Percentiles rank a stretch among this genome's conserved stretches.
These are phyloP conservation scores for Aphidius colemani DNA, from an alignment of 2,888 invertebrate species.

Conservation along the genomic window DNA sequence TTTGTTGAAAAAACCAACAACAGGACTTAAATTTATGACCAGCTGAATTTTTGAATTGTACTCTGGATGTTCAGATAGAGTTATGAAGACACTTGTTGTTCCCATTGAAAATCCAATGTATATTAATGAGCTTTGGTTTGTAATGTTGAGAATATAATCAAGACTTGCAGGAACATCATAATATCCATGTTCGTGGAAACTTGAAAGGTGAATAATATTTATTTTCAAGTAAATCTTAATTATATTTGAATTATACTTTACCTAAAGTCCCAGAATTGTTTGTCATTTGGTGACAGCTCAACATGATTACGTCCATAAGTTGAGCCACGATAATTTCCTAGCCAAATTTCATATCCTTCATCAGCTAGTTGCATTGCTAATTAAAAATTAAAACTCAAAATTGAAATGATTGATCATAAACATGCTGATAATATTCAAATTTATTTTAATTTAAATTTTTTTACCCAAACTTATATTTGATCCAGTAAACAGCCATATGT, in stretches of 20 bases:
- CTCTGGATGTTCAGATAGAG: slow-evolving; percentile 69
- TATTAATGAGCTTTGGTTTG: slow-evolving; percentile 64
- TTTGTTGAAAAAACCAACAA: slow-evolving; percentile 13
- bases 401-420: too few species aligned
- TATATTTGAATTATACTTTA: slow-evolving; percentile 37
- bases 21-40: slow-evolving; percentile 59
- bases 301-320: slow-evolving; percentile 60
- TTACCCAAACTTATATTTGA: slow-evolving; percentile 49
- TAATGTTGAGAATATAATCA: slow-evolving; percentile 68
- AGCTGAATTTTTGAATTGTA: slow-evolving; percentile 69
- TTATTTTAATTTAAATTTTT: neutral
- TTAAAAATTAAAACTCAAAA: too few species aligned
- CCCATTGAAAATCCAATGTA: slow-evolving; percentile 93
- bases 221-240: too few species aligned
- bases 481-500: slow-evolving; percentile 48
- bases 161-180: slow-evolving; percentile 84
- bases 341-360: slow-evolving; percentile 67
- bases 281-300: slow-evolving; percentile 57
- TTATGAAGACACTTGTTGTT: slow-evolving; percentile 72
- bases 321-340: slow-evolving; percentile 64
- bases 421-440: too few species aligned
- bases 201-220: slow-evolving; percentile 45
- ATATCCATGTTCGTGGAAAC: slow-evolving; percentile 84
- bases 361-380: slow-evolving; percentile 65
- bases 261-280: slow-evolving; percentile 66